Base-by-base conservation (phyloP, 2,888 invertebrate species). In the Cistogaster globosa region DNA sequence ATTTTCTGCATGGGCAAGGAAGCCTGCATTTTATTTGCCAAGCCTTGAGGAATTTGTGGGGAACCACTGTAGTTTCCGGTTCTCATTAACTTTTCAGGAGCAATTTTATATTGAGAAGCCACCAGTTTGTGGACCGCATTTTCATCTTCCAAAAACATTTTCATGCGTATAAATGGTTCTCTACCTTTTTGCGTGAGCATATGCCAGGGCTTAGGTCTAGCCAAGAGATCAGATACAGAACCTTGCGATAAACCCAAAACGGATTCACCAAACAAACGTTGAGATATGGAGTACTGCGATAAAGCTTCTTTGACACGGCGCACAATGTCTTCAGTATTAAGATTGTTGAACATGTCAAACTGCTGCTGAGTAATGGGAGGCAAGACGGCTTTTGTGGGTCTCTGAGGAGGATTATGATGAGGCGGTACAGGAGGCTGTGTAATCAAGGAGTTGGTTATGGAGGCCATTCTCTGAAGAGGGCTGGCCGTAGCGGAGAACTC, bases 341-440 rank as follows among this genome's bases (percentile, higher is more conserved):
- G 94, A 92, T 98, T 98, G 92, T 98, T 97, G 94, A 98, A 99
- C 93, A 98, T 96, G 93, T 99, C 99, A 93, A 99, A 99, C 92
- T 99, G 99, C 90, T 99, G 98, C 92, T 99, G 99, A 0, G 99
- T 99, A 88, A 99, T 98, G 3, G 99, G 99, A 57, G 99, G 98
- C 89, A 99, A 94, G 63, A 99, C 98, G 42, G 98, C 98, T 93
- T 98, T 98, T 90, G 98, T 95, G 18, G 98, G 98, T 88, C 98
- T 94, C 91, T 97, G 97, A 60, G 95, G 95, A 18, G 96, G 95
- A 71, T 96, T 94, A 90, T 97, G 97, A 91, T 97, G 97, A 12
- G 97, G 95, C 87, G 97, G 97, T 83, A 97, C 95, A 84, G 96
- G 95, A 80, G 97, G 97, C 94, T 97, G 97, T 87, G 97, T 97